These are phyloP conservation scores for Pyralis farinalis DNA, from an alignment of 2,888 invertebrate genomes.

Conservation along the genomic window DNA sequence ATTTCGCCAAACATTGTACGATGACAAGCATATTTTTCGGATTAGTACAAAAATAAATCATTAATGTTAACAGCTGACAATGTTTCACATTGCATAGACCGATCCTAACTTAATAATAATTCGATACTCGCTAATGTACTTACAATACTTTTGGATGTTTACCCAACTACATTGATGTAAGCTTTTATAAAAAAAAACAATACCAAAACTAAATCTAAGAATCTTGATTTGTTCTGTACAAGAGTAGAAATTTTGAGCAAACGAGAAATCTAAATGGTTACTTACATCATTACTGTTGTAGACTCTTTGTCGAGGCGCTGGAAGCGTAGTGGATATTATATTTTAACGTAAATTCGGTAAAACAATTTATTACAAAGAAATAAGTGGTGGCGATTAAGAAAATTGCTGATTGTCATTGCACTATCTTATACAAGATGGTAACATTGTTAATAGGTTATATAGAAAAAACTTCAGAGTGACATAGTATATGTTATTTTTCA, in stretches of 20 bases:
- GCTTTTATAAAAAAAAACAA: not conserved
- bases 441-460: no score
- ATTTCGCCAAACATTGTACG: not conserved
- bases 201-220: no score
- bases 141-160: constrained; percentile 20
- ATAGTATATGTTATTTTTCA: no score
- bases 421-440: no score
- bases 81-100: constrained; percentile 49
- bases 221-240: not conserved
- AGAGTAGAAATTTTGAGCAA: not conserved
- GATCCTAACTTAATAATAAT: constrained; percentile 24
- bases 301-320: no score
- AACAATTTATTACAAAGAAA: no score
- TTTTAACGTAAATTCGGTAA: no score
- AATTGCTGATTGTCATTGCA: no score
- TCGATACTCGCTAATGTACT: constrained; percentile 39
- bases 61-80: constrained; percentile 30
- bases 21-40: constrained; percentile 21
- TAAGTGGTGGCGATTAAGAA: no score
- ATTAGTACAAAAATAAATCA: constrained; percentile 42
- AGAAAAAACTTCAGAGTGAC: no score
- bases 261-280: not conserved
- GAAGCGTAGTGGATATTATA: no score
- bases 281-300: no score
- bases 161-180: constrained; percentile 11